phyloP scores from a whole-genome alignment of 2,888 invertebrate species.

The Pristionchus fissidentatus region DNA sequence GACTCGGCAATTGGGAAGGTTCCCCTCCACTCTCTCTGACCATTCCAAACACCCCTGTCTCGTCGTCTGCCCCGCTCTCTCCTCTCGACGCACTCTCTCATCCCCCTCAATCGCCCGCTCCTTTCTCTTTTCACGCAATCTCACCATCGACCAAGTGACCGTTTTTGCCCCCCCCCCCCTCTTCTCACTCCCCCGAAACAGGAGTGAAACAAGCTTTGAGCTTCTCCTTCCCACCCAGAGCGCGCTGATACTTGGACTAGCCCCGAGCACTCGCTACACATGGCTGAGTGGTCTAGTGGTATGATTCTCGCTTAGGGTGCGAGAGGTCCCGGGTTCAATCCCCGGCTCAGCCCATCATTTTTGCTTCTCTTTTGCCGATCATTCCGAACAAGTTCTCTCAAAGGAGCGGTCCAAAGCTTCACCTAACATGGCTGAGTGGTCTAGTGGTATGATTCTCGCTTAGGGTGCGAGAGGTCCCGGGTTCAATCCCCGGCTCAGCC shows the following conservation, averaged over 20 bases:
- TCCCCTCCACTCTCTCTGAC: not conserved
- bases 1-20: not conserved
- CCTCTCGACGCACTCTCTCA: not conserved
- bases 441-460: constrained; percentile 77
- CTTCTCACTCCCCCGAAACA: not conserved
- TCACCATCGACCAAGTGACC: not conserved
- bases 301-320: constrained; percentile 75
- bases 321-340: constrained; percentile 76
- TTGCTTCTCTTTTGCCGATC: not conserved
- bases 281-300: constrained; percentile 39
- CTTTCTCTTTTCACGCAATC: constrained; percentile 36
- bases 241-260: constrained; percentile 27
- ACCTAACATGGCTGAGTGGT: constrained; percentile 67
- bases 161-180: not conserved
- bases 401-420: not conserved
- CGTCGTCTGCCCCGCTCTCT: not conserved
- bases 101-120: not conserved
- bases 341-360: constrained; percentile 63
- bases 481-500: constrained; percentile 72
- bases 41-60: not conserved
- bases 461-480: constrained; percentile 76
- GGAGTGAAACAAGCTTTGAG: constrained; percentile 35
- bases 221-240: constrained; percentile 30
- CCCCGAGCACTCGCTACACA: constrained; percentile 17
- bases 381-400: constrained; percentile 4